These are phyloP conservation scores for Drosophila suboccidentalis DNA, from an alignment of 2,888 invertebrate species.

Conservation along the genomic window DNA sequence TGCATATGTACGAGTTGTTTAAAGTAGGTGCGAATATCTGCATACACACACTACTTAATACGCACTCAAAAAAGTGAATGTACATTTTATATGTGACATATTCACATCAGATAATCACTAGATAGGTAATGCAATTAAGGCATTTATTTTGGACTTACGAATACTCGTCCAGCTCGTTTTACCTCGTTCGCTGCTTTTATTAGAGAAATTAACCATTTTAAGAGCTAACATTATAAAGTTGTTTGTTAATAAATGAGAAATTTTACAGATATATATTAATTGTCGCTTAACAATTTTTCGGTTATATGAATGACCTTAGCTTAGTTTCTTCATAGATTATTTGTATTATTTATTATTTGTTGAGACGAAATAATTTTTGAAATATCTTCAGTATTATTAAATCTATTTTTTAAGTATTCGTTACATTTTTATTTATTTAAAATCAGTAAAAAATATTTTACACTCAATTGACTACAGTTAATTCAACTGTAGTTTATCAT, in stretches of 20 bases:
- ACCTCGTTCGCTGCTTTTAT: no score
- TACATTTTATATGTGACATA: neutral
- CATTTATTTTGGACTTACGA: neutral
- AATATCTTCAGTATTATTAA: no score
- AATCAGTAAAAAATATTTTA: neutral
- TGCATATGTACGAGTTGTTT: constrained; percentile 41
- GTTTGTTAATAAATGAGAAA: neutral
- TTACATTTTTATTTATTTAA: no score
- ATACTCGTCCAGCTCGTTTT: neutral
- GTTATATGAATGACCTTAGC: no score
- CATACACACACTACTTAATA: neutral
- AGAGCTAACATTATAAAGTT: neutral
- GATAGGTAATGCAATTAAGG: constrained; percentile 16
- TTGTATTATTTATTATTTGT: no score
- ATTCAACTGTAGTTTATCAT: neutral
- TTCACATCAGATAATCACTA: constrained; percentile 4
- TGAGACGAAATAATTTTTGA: no score
- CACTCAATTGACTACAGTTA: neutral
- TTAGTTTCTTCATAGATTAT: no score
- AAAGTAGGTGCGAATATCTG: constrained; percentile 41
- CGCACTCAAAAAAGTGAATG: constrained; percentile 32
- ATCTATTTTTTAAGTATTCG: no score
- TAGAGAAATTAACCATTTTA: neutral
- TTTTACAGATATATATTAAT: neutral
- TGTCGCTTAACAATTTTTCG: no score